These are phyloP conservation scores for cat (Felis catus) DNA, from an alignment of 2,113 vertebrate genomes.

Conservation along the genomic window F.catus_Fca126_mat1.0 CM031411.1:98969501-98970000, in stretches of 20 bases:
- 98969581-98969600: not conserved
- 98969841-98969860: not conserved
- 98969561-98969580: not conserved
- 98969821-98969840: not conserved
- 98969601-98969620: not conserved
- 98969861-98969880: not conserved
- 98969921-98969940: not conserved
- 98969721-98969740: not conserved
- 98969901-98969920: not conserved
- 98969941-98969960: not conserved
- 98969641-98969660: not conserved
- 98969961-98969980: not conserved
- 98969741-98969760: not conserved
- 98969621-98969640: not conserved
- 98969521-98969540: not conserved
- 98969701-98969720: not conserved
- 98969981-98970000: not conserved
- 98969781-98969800: not conserved
- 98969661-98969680: not conserved
- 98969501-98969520: not conserved
- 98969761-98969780: not conserved
- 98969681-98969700: not conserved
- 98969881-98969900: constrained; percentile 21
- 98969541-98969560: not conserved
- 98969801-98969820: not conserved